Evolutionary conservation across 2,797 vertebrate genomes (phyloP).

Genomic region (Valencia hispanica): DNA sequence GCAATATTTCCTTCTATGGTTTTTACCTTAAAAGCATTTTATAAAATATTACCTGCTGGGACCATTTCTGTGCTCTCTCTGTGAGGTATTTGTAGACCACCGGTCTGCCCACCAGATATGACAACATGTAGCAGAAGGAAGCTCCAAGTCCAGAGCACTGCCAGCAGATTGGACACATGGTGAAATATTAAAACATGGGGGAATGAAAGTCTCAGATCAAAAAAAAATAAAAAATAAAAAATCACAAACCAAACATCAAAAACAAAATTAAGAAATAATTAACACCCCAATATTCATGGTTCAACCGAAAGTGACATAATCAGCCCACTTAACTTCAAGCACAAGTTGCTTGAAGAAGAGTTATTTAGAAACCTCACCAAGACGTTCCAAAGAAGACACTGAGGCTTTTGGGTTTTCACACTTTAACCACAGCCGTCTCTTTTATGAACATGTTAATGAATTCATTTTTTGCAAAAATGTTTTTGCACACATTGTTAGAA

Average conservation of each 20-base stretch:
- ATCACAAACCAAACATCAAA: not conserved
- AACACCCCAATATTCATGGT: no score
- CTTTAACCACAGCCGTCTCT: constrained; percentile 1
- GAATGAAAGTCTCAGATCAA: not conserved
- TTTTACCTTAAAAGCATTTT: not conserved
- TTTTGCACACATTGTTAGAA: not conserved
- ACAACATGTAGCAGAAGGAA: constrained; percentile 97
- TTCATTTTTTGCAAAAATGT: not conserved
- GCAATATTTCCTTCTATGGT: not conserved
- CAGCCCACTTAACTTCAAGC: not conserved
- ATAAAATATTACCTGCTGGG: constrained; percentile 92
- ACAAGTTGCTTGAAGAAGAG: not conserved
- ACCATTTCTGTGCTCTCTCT: constrained; percentile 96
- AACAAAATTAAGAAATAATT: no score
- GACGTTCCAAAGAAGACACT: constrained; percentile 6
- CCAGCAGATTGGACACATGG: constrained; percentile 32
- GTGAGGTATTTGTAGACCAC: constrained; percentile 97
- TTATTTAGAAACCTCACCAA: not conserved
- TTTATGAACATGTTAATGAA: not conserved
- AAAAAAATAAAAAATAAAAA: not conserved
- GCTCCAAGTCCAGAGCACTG: constrained; percentile 98
- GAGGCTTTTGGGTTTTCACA: constrained; percentile 12
- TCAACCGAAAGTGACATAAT: not conserved
- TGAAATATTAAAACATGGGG: not conserved
- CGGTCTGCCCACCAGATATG: constrained; percentile 94